Evolutionary conservation across 53 echinoderm and acorn worm species (phyloP).

Genomic region (Arbacia lixula): DNA sequence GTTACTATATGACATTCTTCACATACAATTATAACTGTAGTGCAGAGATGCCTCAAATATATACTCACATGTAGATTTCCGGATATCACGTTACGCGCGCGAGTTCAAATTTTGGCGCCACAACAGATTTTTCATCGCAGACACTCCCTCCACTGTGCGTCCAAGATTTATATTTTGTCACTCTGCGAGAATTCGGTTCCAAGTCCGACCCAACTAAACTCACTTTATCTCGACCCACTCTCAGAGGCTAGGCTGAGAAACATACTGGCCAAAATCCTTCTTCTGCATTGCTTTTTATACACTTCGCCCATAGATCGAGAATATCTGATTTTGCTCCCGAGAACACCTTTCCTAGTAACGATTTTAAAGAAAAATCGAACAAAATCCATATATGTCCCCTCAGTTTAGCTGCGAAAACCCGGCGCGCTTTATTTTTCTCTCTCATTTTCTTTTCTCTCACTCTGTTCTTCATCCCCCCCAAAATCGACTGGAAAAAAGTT

Average conservation of each 20-base stretch:
- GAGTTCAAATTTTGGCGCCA: too few species aligned
- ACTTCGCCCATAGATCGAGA: conserved; percentile 27
- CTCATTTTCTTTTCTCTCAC: conserved; percentile 39
- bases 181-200: background rate
- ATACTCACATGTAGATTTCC: too few species aligned
- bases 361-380: conserved; percentile 64
- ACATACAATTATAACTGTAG: too few species aligned
- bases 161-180: background rate
- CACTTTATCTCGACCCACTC: background rate
- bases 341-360: conserved; percentile 58
- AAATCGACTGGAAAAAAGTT: conserved; percentile 59
- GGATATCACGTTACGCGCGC: too few species aligned
- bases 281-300: conserved; percentile 54
- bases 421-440: conserved; percentile 55
- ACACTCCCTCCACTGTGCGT: too few species aligned
- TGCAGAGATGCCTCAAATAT: too few species aligned
- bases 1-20: too few species aligned
- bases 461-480: conserved; percentile 35
- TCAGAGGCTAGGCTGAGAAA: background rate
- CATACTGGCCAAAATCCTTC: conserved; percentile 59
- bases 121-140: too few species aligned
- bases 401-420: conserved; percentile 57
- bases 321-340: conserved; percentile 51
- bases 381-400: conserved; percentile 58
- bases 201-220: background rate